These are phyloP conservation scores for Siniperca scherzeri DNA, from an alignment of 2,797 vertebrate genomes.

Conservation along the genomic window DNA sequence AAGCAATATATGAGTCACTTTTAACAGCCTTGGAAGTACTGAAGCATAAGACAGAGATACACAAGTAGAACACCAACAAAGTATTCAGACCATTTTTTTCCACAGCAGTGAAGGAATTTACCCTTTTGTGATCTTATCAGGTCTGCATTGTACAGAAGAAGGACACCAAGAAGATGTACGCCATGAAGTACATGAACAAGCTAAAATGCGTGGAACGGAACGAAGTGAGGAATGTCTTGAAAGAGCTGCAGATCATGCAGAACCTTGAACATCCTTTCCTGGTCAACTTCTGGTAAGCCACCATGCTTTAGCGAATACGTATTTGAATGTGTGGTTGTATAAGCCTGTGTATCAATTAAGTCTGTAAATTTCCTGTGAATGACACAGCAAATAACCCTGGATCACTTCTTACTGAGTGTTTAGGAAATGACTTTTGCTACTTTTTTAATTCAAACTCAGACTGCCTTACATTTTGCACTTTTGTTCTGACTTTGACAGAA, in stretches of 20 bases:
- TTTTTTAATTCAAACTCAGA: background rate
- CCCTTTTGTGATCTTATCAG: conserved; percentile 71
- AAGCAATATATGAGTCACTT: background rate
- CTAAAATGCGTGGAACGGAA: conserved; percentile 96
- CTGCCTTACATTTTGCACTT: background rate
- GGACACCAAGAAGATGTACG: conserved; percentile 99
- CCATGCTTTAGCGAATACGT: background rate
- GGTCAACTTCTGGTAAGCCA: conserved; percentile 96
- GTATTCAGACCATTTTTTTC: background rate
- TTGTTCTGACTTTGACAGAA: conserved; percentile 1
- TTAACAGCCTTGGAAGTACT: background rate
- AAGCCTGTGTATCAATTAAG: background rate
- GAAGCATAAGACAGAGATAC: background rate
- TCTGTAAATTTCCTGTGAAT: background rate
- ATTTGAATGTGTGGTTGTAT: background rate
- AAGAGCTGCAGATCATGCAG: conserved; percentile 99
- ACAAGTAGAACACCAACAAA: background rate
- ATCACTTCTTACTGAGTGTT: background rate
- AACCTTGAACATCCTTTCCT: conserved; percentile 96
- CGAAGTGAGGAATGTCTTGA: conserved; percentile 97
- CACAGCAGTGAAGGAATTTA: background rate
- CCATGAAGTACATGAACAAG: conserved; percentile 99
- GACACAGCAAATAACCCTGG: background rate
- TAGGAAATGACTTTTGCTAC: background rate
- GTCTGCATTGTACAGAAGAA: conserved; percentile 99